Evolutionary conservation across 2,888 invertebrate genomes (phyloP), one percentile per base, ranked within the genome.

Genomic region (Hypolimnas misippus): DNA sequence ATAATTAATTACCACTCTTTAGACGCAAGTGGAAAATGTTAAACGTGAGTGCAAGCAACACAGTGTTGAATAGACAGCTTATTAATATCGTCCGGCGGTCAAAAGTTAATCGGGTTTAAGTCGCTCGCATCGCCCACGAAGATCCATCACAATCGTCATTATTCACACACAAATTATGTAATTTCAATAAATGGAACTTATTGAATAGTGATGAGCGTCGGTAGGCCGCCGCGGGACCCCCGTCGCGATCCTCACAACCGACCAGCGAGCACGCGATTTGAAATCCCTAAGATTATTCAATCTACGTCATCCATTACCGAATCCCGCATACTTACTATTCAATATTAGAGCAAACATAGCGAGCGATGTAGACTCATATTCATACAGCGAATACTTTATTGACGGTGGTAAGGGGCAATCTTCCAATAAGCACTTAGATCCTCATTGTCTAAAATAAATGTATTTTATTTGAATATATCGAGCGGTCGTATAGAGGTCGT

Each of bases 151-250:
- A 90, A 82, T 89, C 89, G 89, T 91, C 91, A 92, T 92, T 88
- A 92, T 92, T 92, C 92, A 92, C 92, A 91, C 88, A 92, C 91
- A 90, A 91, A 92, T 92, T 92, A 91, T 90, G 88, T 92, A 91
- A 92, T 91, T 92, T 91, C 91, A 91, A 92, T 91, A 91, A 92
- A 92, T 90, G 89, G 84, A 86, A 83, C 89, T 88, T 92, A 91
- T 92, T 91, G 91, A 91, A 92, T 91, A 90, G 91, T 85, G 90
- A 90, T 92, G 92, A 91, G 87, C 87, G 90, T 86, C 86, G 85
- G 89, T 89, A 89, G 89, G 89, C 88, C 79, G 76, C 76, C 67
- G 75, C 67, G 76, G 86, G 74, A 83, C 86, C 86, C 91, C 91
- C 79, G 87, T 74, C 63, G 90, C 50, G 88, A 70, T 59, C 75